Conservation (phyloP, 1,140 invertebrate species). For the Drosophila nikananu region DNA sequence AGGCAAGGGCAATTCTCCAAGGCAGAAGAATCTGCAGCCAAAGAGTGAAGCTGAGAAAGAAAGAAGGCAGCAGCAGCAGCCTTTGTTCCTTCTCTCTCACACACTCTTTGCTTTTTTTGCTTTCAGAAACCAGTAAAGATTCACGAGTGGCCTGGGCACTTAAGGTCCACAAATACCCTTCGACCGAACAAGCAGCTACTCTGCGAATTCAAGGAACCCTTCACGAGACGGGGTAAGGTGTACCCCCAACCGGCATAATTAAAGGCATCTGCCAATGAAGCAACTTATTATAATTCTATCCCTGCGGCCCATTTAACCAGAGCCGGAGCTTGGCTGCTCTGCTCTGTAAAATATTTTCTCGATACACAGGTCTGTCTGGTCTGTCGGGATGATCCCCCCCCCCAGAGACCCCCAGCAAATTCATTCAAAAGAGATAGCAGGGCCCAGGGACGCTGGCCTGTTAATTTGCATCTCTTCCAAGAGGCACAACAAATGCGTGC, state of each 20-base stretch:
- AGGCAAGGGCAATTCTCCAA: not conserved
- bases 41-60: slow-evolving; percentile 11
- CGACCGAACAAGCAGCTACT: not conserved
- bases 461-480: slow-evolving; percentile 75
- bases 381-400: slow-evolving; percentile 1
- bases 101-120: slow-evolving; percentile 17
- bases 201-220: not conserved
- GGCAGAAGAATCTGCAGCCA: slow-evolving; percentile 26
- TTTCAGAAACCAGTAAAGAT: slow-evolving; percentile 34
- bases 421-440: slow-evolving; percentile 63
- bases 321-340: slow-evolving; percentile 27
- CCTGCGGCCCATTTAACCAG: slow-evolving; percentile 81
- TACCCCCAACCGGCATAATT: slow-evolving; percentile 53
- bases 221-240: slow-evolving; percentile 33
- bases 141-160: not conserved
- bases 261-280: slow-evolving; percentile 79
- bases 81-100: slow-evolving; percentile 13
- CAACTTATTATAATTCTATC: slow-evolving; percentile 84
- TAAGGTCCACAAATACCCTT: slow-evolving; percentile 21
- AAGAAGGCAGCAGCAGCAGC: slow-evolving; percentile 11
- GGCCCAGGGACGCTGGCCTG: slow-evolving; percentile 21
- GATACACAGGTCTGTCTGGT: slow-evolving; percentile 49
- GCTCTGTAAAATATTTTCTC: slow-evolving; percentile 52
- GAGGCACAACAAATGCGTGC: slow-evolving; percentile 31
- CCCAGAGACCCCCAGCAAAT: slow-evolving; percentile 7